Conservation (phyloP, 2,888 invertebrate species). For the Nomada flava region DNA sequence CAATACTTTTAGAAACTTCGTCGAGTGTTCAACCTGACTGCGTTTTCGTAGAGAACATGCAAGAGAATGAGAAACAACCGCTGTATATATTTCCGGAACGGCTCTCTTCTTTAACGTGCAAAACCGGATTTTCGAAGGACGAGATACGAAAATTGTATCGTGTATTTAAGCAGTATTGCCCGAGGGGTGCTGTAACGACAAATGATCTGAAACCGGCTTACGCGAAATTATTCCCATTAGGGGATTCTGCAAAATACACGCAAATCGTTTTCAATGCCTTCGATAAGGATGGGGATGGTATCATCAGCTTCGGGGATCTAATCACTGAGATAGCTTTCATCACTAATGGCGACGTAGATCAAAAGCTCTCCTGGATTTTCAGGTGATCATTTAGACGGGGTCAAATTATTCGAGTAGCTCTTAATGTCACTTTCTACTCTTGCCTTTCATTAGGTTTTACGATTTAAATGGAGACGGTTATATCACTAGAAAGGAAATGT, state of each 20-base stretch:
- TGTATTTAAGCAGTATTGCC: constrained; percentile 79
- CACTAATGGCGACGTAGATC: constrained; percentile 75
- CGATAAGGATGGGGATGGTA: constrained; percentile 77
- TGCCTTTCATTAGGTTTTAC: constrained; percentile 73
- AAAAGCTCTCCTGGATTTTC: constrained; percentile 80
- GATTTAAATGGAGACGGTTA: constrained; percentile 79
- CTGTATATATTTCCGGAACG: constrained; percentile 72
- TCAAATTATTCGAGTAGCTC: not conserved
- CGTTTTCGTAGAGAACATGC: constrained; percentile 65
- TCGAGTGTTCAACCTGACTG: constrained; percentile 54
- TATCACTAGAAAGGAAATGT: constrained; percentile 79
- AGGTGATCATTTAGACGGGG: constrained; percentile 64
- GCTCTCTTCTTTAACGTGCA: constrained; percentile 68
- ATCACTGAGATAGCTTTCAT: constrained; percentile 73
- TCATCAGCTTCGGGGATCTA: constrained; percentile 78
- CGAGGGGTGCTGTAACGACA: constrained; percentile 74
- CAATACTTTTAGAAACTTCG: constrained; percentile 55
- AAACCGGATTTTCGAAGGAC: constrained; percentile 77
- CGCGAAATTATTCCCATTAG: constrained; percentile 79
- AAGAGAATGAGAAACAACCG: constrained; percentile 66
- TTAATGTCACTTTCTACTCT: constrained; percentile 33
- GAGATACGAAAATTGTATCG: constrained; percentile 78
- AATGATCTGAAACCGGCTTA: constrained; percentile 77
- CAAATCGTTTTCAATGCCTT: constrained; percentile 80
- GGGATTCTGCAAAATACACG: constrained; percentile 78